Evolutionary conservation across 2,113 vertebrate genomes (phyloP).

Genomic region (Astur gentilis): DNA sequence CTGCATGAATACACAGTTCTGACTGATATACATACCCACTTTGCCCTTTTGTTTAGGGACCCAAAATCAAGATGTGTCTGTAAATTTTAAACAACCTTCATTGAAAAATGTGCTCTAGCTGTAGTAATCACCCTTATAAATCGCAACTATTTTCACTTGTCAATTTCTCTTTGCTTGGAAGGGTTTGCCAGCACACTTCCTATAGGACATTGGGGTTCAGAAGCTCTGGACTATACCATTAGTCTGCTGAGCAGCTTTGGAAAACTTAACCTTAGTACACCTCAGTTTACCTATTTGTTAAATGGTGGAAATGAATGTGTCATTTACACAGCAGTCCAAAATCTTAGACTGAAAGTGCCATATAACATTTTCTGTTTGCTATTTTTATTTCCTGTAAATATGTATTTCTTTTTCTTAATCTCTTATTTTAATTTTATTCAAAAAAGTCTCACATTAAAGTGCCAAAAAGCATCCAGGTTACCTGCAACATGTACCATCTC

Average conservation of each 20-base stretch:
- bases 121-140: background rate
- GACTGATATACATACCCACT: background rate
- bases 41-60: background rate
- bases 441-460: background rate
- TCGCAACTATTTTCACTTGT: background rate
- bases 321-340: background rate
- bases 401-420: background rate
- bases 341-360: background rate
- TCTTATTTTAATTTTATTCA: background rate
- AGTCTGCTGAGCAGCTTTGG: background rate
- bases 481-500: background rate
- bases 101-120: background rate
- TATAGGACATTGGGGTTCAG: background rate
- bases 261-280: background rate
- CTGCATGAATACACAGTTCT: background rate
- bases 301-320: background rate
- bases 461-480: background rate
- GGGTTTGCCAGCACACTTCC: background rate
- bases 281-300: background rate
- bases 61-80: background rate
- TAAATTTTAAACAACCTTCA: background rate
- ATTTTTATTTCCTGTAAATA: background rate
- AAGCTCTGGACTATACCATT: background rate
- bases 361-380: background rate
- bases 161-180: background rate